A percentile compares a stretch with the other conserved stretches of the same genome.
phyloP scores from a whole-genome alignment of 1,140 invertebrate genomes.

The Araneus ventricosus region DNA sequence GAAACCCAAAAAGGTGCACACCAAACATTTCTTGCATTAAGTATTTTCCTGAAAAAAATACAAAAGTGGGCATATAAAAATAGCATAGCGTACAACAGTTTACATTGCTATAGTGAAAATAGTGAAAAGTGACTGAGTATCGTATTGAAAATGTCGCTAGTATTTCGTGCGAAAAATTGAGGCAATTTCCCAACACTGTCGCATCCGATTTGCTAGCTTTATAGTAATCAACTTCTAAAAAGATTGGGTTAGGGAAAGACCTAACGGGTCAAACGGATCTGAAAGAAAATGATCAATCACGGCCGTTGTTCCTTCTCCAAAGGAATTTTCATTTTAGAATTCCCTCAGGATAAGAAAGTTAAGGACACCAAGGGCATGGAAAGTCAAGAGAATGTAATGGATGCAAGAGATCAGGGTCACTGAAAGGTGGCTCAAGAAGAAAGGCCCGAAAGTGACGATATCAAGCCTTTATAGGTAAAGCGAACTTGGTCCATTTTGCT shows the following conservation, averaged over 20 bases:
- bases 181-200: too few relatives aligned
- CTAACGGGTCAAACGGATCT: background rate
- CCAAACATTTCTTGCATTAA: too few relatives aligned
- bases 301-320: background rate
- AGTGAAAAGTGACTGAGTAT: too few relatives aligned
- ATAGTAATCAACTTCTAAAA: background rate
- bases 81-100: too few relatives aligned
- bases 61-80: too few relatives aligned
- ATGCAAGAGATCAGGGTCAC: slow-evolving; percentile 16
- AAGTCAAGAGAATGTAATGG: slow-evolving; percentile 21
- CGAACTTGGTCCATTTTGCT: background rate
- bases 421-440: background rate
- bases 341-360: slow-evolving; percentile 4
- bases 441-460: background rate
- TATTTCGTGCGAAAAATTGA: too few relatives aligned
- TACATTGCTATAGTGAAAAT: too few relatives aligned
- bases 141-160: too few relatives aligned
- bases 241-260: background rate
- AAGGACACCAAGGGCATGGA: slow-evolving; percentile 23
- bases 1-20: too few relatives aligned
- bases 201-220: too few relatives aligned
- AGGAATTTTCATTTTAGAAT: background rate
- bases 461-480: background rate
- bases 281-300: slow-evolving; percentile 23
- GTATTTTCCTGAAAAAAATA: too few relatives aligned